phyloP scores from a whole-genome alignment of 2,113 vertebrate genomes.

The Pluvialis apricaria region DNA sequence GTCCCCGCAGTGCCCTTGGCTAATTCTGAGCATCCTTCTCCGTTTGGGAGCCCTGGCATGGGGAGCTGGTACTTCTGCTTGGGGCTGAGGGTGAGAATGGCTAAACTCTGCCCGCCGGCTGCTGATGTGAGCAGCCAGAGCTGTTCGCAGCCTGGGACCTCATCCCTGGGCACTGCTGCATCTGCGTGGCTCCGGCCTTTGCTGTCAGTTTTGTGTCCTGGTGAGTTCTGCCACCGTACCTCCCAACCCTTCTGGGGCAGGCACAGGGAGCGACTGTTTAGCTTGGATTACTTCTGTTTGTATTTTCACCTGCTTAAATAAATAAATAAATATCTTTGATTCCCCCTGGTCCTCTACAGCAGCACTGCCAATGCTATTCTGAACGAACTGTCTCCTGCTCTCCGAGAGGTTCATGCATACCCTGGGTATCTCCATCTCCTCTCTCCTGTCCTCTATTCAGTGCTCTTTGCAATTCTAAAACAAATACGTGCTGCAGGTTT shows the following conservation, averaged over 20 bases:
- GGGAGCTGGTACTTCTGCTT: background rate
- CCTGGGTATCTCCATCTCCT: background rate
- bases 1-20: background rate
- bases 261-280: background rate
- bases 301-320: background rate
- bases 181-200: background rate
- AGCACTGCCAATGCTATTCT: background rate
- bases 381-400: background rate
- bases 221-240: rapidly evolving
- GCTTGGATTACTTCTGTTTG: background rate
- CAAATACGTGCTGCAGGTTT: background rate
- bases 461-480: background rate
- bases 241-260: background rate
- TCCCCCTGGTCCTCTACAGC: background rate
- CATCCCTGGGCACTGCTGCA: rapidly evolving
- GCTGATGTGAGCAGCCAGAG: background rate
- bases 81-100: background rate
- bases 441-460: background rate
- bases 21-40: background rate
- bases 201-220: background rate
- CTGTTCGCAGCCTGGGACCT: background rate
- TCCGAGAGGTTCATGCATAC: rapidly evolving
- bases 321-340: background rate
- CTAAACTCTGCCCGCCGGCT: background rate
- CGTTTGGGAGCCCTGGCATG: rapidly evolving